phyloP scores from a whole-genome alignment of 2,888 invertebrate genomes.

The Limulus polyphemus region DNA sequence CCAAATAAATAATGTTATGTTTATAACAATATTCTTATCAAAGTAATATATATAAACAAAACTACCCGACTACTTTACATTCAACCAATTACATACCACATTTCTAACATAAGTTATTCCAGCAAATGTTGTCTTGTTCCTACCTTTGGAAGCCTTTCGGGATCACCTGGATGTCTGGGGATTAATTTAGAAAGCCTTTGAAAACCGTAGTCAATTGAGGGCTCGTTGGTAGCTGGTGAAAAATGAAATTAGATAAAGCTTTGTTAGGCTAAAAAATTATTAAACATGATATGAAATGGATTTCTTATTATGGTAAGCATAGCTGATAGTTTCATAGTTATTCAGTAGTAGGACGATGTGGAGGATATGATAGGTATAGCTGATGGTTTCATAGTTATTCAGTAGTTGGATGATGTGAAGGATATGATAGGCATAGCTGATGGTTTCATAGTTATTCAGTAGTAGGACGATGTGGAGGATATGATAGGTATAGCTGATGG shows the following conservation, averaged over 20 bases:
- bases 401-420: too few relatives aligned
- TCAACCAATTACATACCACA: background rate
- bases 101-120: background rate
- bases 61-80: background rate
- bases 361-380: too few relatives aligned
- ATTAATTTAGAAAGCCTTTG: conserved; percentile 95
- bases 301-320: background rate
- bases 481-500: too few relatives aligned
- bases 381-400: too few relatives aligned
- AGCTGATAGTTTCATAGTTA: too few relatives aligned
- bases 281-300: too few relatives aligned
- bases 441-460: too few relatives aligned
- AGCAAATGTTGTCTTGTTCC: conserved; percentile 12
- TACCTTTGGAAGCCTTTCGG: conserved; percentile 92
- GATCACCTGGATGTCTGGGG: conserved; percentile 96
- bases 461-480: too few relatives aligned
- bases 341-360: too few relatives aligned
- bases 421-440: too few relatives aligned
- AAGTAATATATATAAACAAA: background rate
- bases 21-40: background rate
- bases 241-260: background rate
- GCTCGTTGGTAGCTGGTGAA: conserved; percentile 81
- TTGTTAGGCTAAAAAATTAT: too few relatives aligned
- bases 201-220: conserved; percentile 99
- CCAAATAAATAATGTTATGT: conserved; percentile 1